Evolutionary conservation across 53 echinoderm and acorn worm genomes (phyloP), one percentile per base, ranked within the genome.

Genomic region (Antedon mediterranea): DNA sequence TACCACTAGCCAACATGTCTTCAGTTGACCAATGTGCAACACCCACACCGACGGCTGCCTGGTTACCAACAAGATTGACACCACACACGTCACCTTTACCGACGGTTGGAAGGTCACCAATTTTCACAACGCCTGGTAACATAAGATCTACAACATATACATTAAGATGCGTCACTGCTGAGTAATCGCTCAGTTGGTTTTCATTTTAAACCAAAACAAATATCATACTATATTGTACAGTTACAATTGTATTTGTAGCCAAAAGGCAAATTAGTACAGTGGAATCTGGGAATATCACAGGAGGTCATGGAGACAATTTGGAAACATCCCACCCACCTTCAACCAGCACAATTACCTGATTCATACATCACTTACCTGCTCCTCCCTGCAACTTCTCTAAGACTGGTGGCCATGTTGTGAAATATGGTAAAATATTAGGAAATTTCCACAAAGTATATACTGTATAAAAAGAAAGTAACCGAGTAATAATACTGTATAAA

Each of bases 301-400:
- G n/a, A n/a, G n/a, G n/a, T n/a, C n/a, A n/a, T n/a, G n/a, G n/a
- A n/a, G n/a, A n/a, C n/a, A n/a, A n/a, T n/a, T n/a, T n/a, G n/a
- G n/a, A n/a, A n/a, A n/a, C n/a, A n/a, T n/a, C n/a, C n/a, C n/a
- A n/a, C n/a, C n/a, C n/a, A n/a, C n/a, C n/a, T n/a, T n/a, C n/a
- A n/a, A n/a, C n/a, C n/a, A 32, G 6, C 33, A 76, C 31, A 76
- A 76, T 32, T 0, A 29, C 0, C 75, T 74, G 26, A n/a, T n/a
- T n/a, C n/a, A n/a, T n/a, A n/a, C n/a, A n/a, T n/a, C n/a, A 37
- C 42, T 80, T 77, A 92, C 97, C 97, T 79, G 97, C 97, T 78
- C 97, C 97, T 28, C 84, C 86, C 30, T 71, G 7, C 44, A 97
- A 44, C 30, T 97, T 97, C 28, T 86, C 92, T 42, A 97, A 73